A percentile compares a stretch with the other conserved stretches of the same genome.
These are phyloP conservation scores for Sphenodon punctatus DNA, from an alignment of 2,797 vertebrate genomes.

Conservation along the genomic window DNA sequence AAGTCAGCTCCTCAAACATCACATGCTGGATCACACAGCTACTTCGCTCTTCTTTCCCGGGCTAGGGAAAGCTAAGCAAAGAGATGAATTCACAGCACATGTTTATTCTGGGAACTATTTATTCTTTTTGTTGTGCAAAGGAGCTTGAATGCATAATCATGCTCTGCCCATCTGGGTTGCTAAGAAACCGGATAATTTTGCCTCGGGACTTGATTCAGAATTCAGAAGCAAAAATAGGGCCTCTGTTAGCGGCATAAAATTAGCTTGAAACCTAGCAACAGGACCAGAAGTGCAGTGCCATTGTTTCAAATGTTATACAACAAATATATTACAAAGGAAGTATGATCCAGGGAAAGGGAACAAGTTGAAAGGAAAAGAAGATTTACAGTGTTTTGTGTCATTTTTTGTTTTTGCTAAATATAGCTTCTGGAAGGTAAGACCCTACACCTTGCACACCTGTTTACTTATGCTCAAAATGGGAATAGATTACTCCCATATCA, in stretches of 20 bases:
- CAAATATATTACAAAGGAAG: slow-evolving; percentile 24
- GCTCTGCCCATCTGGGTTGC: slow-evolving; percentile 59
- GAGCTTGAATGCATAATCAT: slow-evolving; percentile 30
- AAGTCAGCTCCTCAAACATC: slow-evolving; percentile 21
- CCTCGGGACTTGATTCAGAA: slow-evolving; percentile 54
- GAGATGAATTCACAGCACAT: not conserved
- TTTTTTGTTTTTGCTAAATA: slow-evolving; percentile 22
- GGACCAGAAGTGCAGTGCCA: slow-evolving; percentile 12
- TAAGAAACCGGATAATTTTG: slow-evolving; percentile 68
- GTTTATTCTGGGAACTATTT: slow-evolving; percentile 33
- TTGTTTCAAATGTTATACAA: slow-evolving; percentile 50
- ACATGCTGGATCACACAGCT: not conserved
- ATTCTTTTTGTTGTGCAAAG: slow-evolving; percentile 37
- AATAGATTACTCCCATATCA: no score
- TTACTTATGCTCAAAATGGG: no score
- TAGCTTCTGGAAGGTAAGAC: no score
- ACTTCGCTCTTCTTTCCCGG: slow-evolving; percentile 12
- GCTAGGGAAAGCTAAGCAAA: slow-evolving; percentile 15
- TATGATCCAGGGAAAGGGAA: not conserved
- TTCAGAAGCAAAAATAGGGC: slow-evolving; percentile 44
- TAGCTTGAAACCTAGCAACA: slow-evolving; percentile 69
- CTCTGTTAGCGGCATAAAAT: slow-evolving; percentile 56
- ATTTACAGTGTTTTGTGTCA: not conserved
- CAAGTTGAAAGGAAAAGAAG: not conserved
- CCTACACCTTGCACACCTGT: not conserved